Conservation (phyloP, 1,140 invertebrate genomes). For the Anoplolepis gracilipes region DNA sequence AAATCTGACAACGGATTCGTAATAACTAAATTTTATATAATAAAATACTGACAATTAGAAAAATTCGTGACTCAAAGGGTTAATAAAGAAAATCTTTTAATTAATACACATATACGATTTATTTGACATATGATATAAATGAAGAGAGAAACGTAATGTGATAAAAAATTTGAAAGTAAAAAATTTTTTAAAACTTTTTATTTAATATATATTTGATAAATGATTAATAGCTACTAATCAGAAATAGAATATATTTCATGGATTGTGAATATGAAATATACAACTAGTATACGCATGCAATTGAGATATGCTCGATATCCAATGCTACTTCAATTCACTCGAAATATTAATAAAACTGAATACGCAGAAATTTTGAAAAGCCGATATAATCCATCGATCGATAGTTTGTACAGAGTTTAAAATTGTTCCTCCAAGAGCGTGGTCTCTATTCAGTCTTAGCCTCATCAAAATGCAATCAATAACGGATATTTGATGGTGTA, state of each 20-base stretch:
- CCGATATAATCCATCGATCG: conserved; percentile 42
- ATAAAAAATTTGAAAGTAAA: neutral
- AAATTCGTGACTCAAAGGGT: too few relatives aligned
- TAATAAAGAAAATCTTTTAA: neutral
- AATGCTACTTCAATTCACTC: neutral
- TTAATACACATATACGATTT: neutral
- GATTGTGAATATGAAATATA: neutral
- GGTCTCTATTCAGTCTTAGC: conserved; percentile 19
- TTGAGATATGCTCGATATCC: neutral
- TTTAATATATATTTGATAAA: conserved; percentile 8
- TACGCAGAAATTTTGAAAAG: conserved; percentile 38
- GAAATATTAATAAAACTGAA: conserved; percentile 29
- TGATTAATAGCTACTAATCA: neutral
- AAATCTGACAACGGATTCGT: too few relatives aligned
- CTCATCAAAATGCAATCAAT: conserved; percentile 46
- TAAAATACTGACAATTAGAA: too few relatives aligned
- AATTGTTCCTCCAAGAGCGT: conserved; percentile 16
- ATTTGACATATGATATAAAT: neutral
- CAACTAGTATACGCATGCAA: neutral
- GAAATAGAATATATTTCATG: neutral
- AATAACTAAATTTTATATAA: too few relatives aligned
- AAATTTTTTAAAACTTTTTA: neutral
- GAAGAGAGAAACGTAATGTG: too few relatives aligned
- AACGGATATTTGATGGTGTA: conserved; percentile 50
- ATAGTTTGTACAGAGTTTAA: conserved; percentile 47